Evolutionary conservation across 2,888 invertebrate species (phyloP).

Genomic region (Acrobasis suavella): DNA sequence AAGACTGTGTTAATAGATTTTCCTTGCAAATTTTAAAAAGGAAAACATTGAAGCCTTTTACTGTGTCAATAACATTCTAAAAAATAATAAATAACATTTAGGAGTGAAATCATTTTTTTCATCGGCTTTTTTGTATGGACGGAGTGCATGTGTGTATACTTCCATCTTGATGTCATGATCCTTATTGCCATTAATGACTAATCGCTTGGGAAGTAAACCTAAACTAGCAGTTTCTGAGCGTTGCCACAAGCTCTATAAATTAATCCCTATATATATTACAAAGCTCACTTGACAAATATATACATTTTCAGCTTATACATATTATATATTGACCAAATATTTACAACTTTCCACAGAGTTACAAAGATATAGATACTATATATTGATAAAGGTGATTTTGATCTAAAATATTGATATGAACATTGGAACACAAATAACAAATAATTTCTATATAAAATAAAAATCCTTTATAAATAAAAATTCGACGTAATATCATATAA

Average conservation of each 20-base stretch:
- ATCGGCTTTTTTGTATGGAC: too few species aligned
- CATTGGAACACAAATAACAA: neutral
- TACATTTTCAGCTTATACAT: neutral
- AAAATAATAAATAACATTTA: too few species aligned
- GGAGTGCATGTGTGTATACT: too few species aligned
- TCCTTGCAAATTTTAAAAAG: too few species aligned
- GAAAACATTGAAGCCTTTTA: too few species aligned
- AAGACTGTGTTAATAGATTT: too few species aligned
- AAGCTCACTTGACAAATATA: neutral
- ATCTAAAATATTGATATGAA: neutral
- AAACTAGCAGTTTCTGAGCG: slow-evolving; percentile 5
- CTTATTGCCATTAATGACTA: slow-evolving; percentile 14
- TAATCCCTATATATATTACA: neutral
- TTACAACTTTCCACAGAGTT: slow-evolving; percentile 6
- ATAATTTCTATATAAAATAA: neutral
- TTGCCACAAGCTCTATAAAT: neutral
- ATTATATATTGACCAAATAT: slow-evolving; percentile 3
- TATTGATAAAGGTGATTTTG: neutral
- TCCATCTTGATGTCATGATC: neutral
- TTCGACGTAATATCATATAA: slow-evolving; percentile 1
- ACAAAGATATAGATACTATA: slow-evolving; percentile 6
- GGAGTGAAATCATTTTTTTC: too few species aligned
- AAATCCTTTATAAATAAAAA: slow-evolving; percentile 1
- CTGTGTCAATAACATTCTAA: too few species aligned
- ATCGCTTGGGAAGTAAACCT: neutral